Evolutionary conservation across 37 sponge, comb jelly and placozoan genomes (phyloP).

Genomic region (Axinella damicornis): DNA sequence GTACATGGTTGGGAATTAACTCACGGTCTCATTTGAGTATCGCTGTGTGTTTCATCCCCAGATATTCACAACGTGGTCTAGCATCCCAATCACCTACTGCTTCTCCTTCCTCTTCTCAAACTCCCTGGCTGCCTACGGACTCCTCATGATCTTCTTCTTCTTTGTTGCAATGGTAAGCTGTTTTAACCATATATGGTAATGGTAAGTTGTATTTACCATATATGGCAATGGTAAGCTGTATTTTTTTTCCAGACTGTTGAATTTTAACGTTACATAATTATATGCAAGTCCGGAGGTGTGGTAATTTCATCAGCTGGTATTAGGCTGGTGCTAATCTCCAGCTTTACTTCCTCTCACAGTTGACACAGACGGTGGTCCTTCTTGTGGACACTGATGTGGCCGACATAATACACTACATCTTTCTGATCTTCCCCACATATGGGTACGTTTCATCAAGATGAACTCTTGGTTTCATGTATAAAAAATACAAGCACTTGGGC

Average conservation of each 20-base stretch:
- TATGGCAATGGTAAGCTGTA: no score
- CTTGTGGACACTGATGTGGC: background rate
- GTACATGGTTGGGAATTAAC: no score
- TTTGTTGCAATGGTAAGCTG: conserved; percentile 56
- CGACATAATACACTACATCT: conserved; percentile 63
- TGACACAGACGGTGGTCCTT: conserved; percentile 4
- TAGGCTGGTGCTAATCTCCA: no score
- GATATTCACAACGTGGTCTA: conserved; percentile 80
- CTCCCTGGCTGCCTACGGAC: conserved; percentile 74
- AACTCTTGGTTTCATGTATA: no score
- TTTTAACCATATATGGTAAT: no score
- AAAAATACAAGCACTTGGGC: no score
- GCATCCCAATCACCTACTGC: conserved; percentile 87
- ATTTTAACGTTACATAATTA: no score
- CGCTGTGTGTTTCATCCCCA: conserved; percentile 1
- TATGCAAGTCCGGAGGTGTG: no score
- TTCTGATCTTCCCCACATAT: conserved; percentile 69
- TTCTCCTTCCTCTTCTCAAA: conserved; percentile 91
- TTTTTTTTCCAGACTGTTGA: no score
- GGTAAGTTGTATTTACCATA: no score
- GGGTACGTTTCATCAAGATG: conserved; percentile 28
- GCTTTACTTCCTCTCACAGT: background rate
- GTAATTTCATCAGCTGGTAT: no score
- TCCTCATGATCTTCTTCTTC: conserved; percentile 73
- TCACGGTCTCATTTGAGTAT: no score